phyloP scores from a whole-genome alignment of 1,140 invertebrate species.

The Saccostrea echinata region DNA sequence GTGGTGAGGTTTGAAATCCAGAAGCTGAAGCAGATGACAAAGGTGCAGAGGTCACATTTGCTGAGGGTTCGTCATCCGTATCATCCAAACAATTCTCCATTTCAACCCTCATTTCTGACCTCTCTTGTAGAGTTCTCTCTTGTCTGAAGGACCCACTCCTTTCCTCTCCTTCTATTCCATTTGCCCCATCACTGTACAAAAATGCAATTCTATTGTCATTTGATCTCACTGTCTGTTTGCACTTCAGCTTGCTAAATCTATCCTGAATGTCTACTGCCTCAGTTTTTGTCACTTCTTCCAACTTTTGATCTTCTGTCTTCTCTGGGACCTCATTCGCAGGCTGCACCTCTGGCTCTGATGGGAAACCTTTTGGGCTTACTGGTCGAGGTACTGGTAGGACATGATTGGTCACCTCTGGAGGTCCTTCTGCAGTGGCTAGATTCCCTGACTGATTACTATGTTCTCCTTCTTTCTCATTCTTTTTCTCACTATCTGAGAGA shows the following conservation, averaged over 20 bases:
- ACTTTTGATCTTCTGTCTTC: not conserved
- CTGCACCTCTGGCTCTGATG: not conserved
- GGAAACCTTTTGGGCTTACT: not conserved
- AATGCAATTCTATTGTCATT: constrained; percentile 37
- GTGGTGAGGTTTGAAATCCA: not conserved
- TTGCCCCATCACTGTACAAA: not conserved
- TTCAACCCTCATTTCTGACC: not conserved
- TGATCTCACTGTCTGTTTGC: not conserved
- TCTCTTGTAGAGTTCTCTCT: not conserved
- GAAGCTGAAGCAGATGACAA: not conserved
- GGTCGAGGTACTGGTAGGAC: not conserved
- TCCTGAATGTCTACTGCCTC: not conserved
- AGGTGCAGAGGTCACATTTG: not conserved
- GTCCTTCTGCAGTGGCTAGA: not conserved
- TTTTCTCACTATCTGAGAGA: not conserved
- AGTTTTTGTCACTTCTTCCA: not conserved
- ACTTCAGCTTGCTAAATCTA: constrained; percentile 22
- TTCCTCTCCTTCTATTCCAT: not conserved
- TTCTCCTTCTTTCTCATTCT: not conserved
- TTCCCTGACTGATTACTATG: not conserved
- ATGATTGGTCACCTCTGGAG: not conserved
- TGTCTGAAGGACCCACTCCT: not conserved
- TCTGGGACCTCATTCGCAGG: too few species aligned
- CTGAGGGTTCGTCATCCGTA: not conserved
- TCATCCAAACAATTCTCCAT: not conserved